A percentile compares a stretch with the other conserved stretches of the same genome.
Evolutionary conservation across 2,113 vertebrate genomes (phyloP).

Genomic region (Odobenus rosmarus): DNA sequence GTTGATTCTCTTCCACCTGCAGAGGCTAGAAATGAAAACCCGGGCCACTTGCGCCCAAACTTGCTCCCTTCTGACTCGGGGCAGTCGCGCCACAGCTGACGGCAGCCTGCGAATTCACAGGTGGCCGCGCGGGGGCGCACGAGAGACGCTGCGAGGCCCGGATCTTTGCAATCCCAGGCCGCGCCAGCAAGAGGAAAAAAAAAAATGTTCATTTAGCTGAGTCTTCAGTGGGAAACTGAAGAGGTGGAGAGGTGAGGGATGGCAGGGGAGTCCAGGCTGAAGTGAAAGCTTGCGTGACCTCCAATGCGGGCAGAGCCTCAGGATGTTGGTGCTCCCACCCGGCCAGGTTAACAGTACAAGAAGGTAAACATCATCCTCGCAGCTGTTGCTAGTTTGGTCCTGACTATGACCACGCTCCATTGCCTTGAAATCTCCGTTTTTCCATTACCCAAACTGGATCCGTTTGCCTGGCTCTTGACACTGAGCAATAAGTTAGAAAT

Average conservation of each 20-base stretch:
- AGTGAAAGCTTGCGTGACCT: neutral
- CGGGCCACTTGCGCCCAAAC: too few species aligned
- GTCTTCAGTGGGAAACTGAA: too few species aligned
- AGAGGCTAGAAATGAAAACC: neutral
- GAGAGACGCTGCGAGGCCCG: neutral
- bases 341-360: neutral
- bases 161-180: neutral
- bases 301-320: neutral
- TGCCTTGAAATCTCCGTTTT: neutral
- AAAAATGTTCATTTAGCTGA: neutral
- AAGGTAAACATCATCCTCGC: too few species aligned
- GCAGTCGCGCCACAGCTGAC: rapidly evolving
- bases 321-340: neutral
- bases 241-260: too few species aligned
- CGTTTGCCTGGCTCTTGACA: neutral
- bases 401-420: neutral
- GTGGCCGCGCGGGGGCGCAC: constrained; percentile 12
- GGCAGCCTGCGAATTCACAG: neutral
- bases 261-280: rapidly evolving
- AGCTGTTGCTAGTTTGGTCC: neutral
- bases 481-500: neutral
- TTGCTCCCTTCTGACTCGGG: rapidly evolving
- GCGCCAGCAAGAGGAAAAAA: rapidly evolving
- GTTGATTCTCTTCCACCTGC: neutral
- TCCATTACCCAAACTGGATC: neutral